Percentiles rank a stretch among this genome's conserved stretches.
Conservation (phyloP, 2,888 invertebrate genomes). For the Leucophenga maculata region DNA sequence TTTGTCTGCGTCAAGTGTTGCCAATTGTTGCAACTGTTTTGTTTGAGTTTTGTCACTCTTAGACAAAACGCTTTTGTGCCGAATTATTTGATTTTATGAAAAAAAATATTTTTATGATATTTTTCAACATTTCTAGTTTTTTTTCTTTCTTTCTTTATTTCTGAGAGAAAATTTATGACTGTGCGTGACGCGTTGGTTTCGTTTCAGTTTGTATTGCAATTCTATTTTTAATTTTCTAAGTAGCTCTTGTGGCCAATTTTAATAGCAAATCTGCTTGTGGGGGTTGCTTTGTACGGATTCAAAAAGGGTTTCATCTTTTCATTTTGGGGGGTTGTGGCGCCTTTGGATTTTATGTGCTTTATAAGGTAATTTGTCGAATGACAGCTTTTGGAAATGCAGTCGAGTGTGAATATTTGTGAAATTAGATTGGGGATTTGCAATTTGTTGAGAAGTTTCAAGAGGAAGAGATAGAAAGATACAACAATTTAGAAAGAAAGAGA, state of each 20-base stretch:
- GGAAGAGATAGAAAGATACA: too few relatives aligned
- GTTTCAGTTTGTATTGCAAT: conserved; percentile 27
- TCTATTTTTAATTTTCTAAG: conserved; percentile 56
- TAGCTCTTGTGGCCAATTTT: conserved; percentile 53
- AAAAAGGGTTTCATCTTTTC: conserved; percentile 15
- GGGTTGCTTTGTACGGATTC: background rate
- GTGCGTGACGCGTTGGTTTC: conserved; percentile 35
- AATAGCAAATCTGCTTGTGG: conserved; percentile 20
- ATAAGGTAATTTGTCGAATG: conserved; percentile 37
- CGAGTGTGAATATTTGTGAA: conserved; percentile 61
- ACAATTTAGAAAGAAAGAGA: too few relatives aligned
- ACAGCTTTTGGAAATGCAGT: conserved; percentile 48
- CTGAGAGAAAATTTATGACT: conserved; percentile 56
- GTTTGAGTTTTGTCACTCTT: conserved; percentile 33
- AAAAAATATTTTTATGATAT: conserved; percentile 34
- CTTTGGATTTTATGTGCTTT: conserved; percentile 3
- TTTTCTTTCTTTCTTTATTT: conserved; percentile 29
- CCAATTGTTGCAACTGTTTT: conserved; percentile 60
- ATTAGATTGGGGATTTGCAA: conserved; percentile 63
- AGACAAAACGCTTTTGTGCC: conserved; percentile 23
- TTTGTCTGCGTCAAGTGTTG: conserved; percentile 53
- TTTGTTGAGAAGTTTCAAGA: too few relatives aligned
- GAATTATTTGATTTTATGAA: conserved; percentile 60
- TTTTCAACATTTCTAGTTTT: conserved; percentile 48
- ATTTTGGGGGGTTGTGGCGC: background rate